Evolutionary conservation across 2,797 vertebrate genomes (phyloP), one percentile per base, ranked within the genome.

Genomic region (Onychomys torridus): DNA sequence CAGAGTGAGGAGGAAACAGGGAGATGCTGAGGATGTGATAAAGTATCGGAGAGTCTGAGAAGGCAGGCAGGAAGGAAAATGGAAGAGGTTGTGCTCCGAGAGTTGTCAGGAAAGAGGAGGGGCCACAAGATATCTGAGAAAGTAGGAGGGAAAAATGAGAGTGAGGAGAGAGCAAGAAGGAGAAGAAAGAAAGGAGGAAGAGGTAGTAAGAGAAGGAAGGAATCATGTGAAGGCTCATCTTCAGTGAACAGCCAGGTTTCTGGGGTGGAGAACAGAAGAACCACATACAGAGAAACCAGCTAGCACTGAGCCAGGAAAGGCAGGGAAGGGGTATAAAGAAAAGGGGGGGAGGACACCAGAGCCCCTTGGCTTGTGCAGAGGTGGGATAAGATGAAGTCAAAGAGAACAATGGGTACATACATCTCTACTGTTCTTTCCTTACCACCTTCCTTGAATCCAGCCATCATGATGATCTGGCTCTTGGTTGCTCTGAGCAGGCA

Each of bases 401-500:
- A 43, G 86, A 52, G n/a, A 76, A 69, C 55, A 55, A 32, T 6
- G 52, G 34, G 34, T 23, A 32, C 40, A 4, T 40, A 1, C 0
- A 6, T n/a, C 40, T 78, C 73, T 79, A 21, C 34, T 87, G 6
- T 34, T 61, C 59, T 59, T 52, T 25, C 37, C 77, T 91, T 12
- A n/a, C 61, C 61, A 27, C 34, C 75, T 87, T 9, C 12, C 61
- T 43, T 40, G 69, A 43, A 10, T 11, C n/a, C 78, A 91, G 59
- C 69, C 52, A 49, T 12, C 9, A 40, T 61, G 55, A 46, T 40
- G 73, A 82, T 52, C 40, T 90, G 91, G 46, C 52, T 89, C 55
- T 91, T 75, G 65, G 65, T 87, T 88, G 71, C 73, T 84, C 49
- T 90, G 84, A 76, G 43, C n/a, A 59, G 83, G 57, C 40, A 96